Conservation (phyloP, 2,888 invertebrate genomes). For the Polydrusus pterygomalis region DNA sequence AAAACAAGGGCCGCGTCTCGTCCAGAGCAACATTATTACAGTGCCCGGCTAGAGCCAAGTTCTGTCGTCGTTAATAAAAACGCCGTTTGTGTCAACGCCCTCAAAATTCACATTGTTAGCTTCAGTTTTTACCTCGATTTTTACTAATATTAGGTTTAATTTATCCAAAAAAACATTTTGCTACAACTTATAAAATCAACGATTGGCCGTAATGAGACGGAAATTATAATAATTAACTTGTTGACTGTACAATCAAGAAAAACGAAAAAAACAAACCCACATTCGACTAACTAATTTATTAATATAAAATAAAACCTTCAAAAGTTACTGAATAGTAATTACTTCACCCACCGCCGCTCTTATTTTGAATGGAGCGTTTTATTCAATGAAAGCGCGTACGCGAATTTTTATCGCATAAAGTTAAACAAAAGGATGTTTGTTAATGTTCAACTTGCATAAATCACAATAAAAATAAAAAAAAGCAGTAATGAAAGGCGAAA, state of each 20-base stretch:
- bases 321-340: constrained; percentile 23
- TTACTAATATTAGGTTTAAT: background rate
- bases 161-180: background rate
- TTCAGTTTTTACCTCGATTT: no score
- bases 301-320: constrained; percentile 21
- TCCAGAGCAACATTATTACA: no score
- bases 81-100: no score
- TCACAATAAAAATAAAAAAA: constrained; percentile 7
- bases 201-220: background rate
- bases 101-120: no score
- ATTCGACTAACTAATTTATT: constrained; percentile 17
- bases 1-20: no score
- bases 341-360: constrained; percentile 29
- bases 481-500: background rate
- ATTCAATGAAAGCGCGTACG: constrained; percentile 35
- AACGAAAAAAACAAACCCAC: constrained; percentile 20
- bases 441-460: constrained; percentile 11
- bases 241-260: background rate
- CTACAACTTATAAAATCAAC: background rate
- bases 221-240: constrained; percentile 19
- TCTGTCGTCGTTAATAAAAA: no score
- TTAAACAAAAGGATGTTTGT: constrained; percentile 31
- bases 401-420: constrained; percentile 12
- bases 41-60: no score
- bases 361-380: constrained; percentile 29